phyloP scores from a whole-genome alignment of 2,888 invertebrate genomes.

The Anticlea derivata region DNA sequence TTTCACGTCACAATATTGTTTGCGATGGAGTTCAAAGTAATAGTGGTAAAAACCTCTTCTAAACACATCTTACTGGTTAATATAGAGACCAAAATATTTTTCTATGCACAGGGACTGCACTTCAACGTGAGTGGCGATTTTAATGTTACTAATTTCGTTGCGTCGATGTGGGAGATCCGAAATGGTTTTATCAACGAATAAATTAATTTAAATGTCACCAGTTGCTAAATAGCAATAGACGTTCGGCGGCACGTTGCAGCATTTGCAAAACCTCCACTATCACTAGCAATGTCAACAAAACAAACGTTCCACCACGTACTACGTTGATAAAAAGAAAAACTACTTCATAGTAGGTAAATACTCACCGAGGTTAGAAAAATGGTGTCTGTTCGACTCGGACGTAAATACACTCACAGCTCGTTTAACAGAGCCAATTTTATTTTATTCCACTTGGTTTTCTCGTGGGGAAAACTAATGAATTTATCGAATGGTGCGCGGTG shows the following conservation, averaged over 20 bases:
- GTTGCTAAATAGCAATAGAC: conserved; percentile 13
- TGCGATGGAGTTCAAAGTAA: too few species aligned
- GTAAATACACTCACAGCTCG: conserved; percentile 58
- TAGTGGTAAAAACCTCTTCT: too few species aligned
- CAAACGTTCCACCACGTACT: conserved; percentile 43
- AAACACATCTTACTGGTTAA: too few species aligned
- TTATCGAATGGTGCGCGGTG: conserved; percentile 43
- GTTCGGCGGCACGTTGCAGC: conserved; percentile 14
- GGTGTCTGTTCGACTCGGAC: conserved; percentile 21
- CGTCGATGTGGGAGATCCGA: neutral
- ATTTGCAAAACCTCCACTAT: conserved; percentile 45
- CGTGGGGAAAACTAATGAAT: conserved; percentile 71
- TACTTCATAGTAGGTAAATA: conserved; percentile 34
- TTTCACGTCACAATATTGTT: too few species aligned
- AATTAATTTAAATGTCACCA: conserved; percentile 21
- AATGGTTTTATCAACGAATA: neutral
- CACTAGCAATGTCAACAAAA: conserved; percentile 63
- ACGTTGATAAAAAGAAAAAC: conserved; percentile 42
- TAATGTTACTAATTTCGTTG: neutral
- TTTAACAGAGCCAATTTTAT: conserved; percentile 46
- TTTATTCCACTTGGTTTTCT: conserved; percentile 77
- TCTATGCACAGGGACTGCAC: too few species aligned
- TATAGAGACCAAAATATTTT: too few species aligned
- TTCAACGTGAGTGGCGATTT: too few species aligned
- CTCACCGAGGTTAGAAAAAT: conserved; percentile 52